Percentiles rank a stretch among this genome's conserved stretches.
Conservation (phyloP, 2,888 invertebrate genomes). For the Chymomyza amoena region DNA sequence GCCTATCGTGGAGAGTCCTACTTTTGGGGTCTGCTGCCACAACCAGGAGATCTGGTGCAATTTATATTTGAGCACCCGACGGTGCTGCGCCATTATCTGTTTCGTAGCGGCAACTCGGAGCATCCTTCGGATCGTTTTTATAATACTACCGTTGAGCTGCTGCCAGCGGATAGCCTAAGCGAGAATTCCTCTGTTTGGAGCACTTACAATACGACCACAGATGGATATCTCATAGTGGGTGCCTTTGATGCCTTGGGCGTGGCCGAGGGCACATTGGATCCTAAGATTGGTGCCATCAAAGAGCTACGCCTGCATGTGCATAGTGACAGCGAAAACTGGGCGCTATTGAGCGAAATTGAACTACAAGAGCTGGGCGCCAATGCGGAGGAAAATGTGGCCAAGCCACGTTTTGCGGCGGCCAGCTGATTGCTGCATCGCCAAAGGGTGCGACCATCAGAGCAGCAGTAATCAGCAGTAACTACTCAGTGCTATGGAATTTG, state of each 20-base stretch:
- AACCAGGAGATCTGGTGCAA: conserved; percentile 88
- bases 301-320: conserved; percentile 88
- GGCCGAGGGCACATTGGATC: conserved; percentile 85
- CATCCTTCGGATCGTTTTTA: conserved; percentile 93
- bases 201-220: conserved; percentile 82
- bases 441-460: conserved; percentile 21
- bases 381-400: conserved; percentile 50
- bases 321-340: conserved; percentile 92
- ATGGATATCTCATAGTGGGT: conserved; percentile 86
- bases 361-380: conserved; percentile 81
- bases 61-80: conserved; percentile 88
- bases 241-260: conserved; percentile 90
- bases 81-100: conserved; percentile 83
- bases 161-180: conserved; percentile 81
- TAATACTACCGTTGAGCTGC: conserved; percentile 91
- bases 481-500: background rate
- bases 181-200: conserved; percentile 80
- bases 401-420: conserved; percentile 50
- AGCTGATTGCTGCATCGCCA: conserved; percentile 71
- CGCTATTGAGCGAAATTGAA: conserved; percentile 88
- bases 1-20: conserved; percentile 93
- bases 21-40: conserved; percentile 95
- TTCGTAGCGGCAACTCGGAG: conserved; percentile 93
- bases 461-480: conserved; percentile 5
- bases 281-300: conserved; percentile 84